Evolutionary conservation across 2,113 vertebrate species (phyloP), one percentile per base, ranked within the genome.

Genomic region (Calyptommatus sinebrachiatus): DNA sequence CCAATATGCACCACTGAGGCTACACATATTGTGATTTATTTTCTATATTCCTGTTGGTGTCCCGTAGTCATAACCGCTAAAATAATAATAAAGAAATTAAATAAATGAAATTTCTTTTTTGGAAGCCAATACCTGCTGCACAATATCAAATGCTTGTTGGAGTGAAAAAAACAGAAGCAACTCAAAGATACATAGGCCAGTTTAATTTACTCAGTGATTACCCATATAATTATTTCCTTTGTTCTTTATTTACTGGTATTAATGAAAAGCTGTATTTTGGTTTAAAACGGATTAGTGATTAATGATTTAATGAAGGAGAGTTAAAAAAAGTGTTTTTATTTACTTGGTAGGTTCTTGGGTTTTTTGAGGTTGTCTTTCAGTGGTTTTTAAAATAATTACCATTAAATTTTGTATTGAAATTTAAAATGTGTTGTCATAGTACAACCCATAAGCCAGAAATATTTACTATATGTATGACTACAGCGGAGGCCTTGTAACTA

Each of bases 161-260:
- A 20, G n/a, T 28, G 73, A 24, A 20, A 16, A 28, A 28, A 76
- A n/a, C 29, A 20, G 74, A 20, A n/a, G 28, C 14, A 73, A 72
- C 20, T 73, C 22, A 24, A 14, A 66, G 28, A 8, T 20, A 8
- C 41, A 7, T 50, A 72, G 26, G 46, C 18, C 20, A 57, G 41
- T 66, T 24, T 41, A 10, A 24, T 79, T 57, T 79, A 18, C 60
- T 8, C 4, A 65, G 20, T 29, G 41, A 74, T 20, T 7, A 35
- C 35, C 35, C n/a, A 71, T 28, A 53, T 79, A 41, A 45, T 73
- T 81, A 45, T 75, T 45, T 57, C n/a, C 24, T 81, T 35, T 16
- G 12, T 20, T 28, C 35, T 72, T 67, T 57, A 29, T 74, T 73
- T 22, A 57, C 28, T 35, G 60, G 67, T 11, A 16, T 45, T 18